Percentiles rank a stretch among this genome's conserved stretches.
phyloP scores from a whole-genome alignment of 37 sponge, comb jelly and placozoan species.

The Bolinopsis microptera region DNA sequence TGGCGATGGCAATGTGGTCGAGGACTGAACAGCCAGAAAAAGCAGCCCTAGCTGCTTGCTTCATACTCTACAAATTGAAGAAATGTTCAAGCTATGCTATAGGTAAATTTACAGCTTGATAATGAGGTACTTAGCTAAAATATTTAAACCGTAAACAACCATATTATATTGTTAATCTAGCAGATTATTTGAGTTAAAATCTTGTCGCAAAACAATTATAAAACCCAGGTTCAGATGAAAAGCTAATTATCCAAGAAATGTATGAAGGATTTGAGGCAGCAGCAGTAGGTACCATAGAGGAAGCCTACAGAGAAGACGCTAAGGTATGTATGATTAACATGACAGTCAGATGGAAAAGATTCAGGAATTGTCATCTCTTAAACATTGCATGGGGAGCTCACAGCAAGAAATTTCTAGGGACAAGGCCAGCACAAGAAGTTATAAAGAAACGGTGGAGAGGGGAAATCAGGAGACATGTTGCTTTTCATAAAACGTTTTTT shows the following conservation, averaged over 20 bases:
- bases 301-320: background rate
- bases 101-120: no score
- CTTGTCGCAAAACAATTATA: no score
- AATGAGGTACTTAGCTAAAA: no score
- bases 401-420: background rate
- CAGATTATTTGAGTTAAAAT: no score
- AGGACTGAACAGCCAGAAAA: background rate
- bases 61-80: background rate
- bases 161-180: no score
- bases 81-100: background rate
- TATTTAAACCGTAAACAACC: no score
- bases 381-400: constrained; percentile 39
- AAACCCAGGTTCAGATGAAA: background rate
- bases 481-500: background rate
- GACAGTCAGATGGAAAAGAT: background rate
- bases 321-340: constrained; percentile 2
- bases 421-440: constrained; percentile 15
- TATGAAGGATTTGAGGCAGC: background rate
- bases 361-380: background rate
- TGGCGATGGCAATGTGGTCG: constrained; percentile 9
- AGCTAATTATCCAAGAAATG: background rate
- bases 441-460: constrained; percentile 6
- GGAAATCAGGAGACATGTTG: background rate
- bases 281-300: constrained; percentile 8
- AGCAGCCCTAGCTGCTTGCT: background rate